A percentile compares a stretch with the other conserved stretches of the same genome.
Conservation (phyloP, 2,797 vertebrate species). For the Lutjanus argentimaculatus region DNA sequence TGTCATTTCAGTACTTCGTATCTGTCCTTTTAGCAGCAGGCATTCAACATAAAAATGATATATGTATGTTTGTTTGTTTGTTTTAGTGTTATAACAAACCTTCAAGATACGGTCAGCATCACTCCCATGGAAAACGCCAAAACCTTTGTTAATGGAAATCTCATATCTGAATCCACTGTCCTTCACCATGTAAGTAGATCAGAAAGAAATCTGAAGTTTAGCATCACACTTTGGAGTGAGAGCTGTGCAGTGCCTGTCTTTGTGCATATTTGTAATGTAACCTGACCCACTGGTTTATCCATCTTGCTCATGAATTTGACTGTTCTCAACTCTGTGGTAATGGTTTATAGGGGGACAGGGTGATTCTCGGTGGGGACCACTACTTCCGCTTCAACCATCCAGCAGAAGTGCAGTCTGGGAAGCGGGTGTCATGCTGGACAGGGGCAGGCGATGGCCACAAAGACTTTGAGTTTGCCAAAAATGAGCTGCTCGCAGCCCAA, state of each 20-base stretch:
- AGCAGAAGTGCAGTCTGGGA: conserved; percentile 91
- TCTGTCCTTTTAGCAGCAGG: background rate
- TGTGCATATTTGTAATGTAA: background rate
- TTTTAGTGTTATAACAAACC: conserved; percentile 90
- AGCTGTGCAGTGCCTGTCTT: background rate
- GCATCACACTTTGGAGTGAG: background rate
- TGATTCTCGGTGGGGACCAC: conserved; percentile 97
- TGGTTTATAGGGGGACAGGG: conserved; percentile 90
- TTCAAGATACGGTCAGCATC: conserved; percentile 87
- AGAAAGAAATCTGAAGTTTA: background rate
- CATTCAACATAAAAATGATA: background rate
- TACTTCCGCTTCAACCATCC: conserved; percentile 99
- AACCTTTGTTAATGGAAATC: conserved; percentile 94
- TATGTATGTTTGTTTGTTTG: background rate
- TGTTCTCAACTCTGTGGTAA: background rate
- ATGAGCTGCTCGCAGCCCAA: conserved; percentile 93
- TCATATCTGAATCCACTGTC: conserved; percentile 86
- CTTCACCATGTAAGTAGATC: conserved; percentile 92
- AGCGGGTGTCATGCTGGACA: conserved; percentile 82
- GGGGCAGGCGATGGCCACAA: conserved; percentile 87
- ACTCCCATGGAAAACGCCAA: conserved; percentile 89
- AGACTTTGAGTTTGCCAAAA: conserved; percentile 98
- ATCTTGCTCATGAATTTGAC: background rate
- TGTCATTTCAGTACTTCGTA: background rate
- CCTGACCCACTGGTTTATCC: background rate